Base-by-base conservation (phyloP, 2,888 invertebrate species). In the Muschampia plurimacula region DNA sequence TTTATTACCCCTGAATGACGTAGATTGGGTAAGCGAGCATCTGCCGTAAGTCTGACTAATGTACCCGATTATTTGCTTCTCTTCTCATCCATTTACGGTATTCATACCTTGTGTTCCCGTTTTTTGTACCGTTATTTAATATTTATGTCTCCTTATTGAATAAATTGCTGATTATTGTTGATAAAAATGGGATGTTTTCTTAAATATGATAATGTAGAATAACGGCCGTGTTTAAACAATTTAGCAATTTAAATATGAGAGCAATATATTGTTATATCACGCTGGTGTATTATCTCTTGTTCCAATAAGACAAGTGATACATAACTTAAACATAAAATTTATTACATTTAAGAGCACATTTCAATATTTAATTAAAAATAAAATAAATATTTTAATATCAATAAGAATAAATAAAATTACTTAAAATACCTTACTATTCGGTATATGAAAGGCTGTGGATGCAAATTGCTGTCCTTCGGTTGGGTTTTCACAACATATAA, bases 191-290 rank as follows among this genome's bases (percentile, higher is more conserved):
- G 28, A 5, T 6, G 22, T 10, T 28, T 15, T 15, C 6, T 22
- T 15, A 65, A 13, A 13, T 0, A 7, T 8, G 6, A 52, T 52
- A n/a, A 13, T 13, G 0, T 13, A 36, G 12, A 55, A 39, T n/a
- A 28, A 59, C 9, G 32, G 32, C 59, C 59, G 32, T 32, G 55
- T 22, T 22, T 22, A 2, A 55, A 22, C 8, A 52, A 52, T n/a
- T 52, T 9, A 44, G 44, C 6, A 44, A 44, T 44, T 9, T 92
- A 93, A 22, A 22, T 22, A 22, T 22, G 22, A 22, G 22, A 0
- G 22, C 22, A 22, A 22, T 22, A 22, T 22, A 22, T 22, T 22
- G 22, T 22, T 22, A 22, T 22, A 22, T 22, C 22, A 22, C 22
- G 22, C 22, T 22, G 22, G 22, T 22, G 22, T 22, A 22, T 22